Evolutionary conservation across 2,888 invertebrate genomes (phyloP).

Genomic region (Drosophila atripex): DNA sequence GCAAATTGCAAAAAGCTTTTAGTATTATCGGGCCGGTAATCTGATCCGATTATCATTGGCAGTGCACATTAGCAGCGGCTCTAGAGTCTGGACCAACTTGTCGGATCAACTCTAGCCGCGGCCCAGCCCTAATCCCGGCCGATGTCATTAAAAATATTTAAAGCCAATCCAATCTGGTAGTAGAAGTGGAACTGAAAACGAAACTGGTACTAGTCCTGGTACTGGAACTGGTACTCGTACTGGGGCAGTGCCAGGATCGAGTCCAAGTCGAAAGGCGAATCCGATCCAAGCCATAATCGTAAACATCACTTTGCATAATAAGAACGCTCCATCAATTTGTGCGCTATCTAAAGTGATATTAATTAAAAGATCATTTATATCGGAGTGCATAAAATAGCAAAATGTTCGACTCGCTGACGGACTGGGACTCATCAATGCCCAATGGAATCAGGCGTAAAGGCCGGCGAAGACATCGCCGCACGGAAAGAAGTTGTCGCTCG

Average conservation of each 20-base stretch:
- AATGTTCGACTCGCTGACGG: conserved; percentile 70
- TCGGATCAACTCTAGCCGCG: conserved; percentile 29
- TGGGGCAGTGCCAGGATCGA: conserved; percentile 17
- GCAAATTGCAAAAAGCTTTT: conserved; percentile 79
- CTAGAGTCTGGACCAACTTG: conserved; percentile 23
- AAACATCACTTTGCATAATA: conserved; percentile 82
- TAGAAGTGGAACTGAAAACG: conserved; percentile 37
- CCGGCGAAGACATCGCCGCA: not conserved
- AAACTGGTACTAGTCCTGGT: conserved; percentile 16
- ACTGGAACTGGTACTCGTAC: conserved; percentile 12
- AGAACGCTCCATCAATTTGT: conserved; percentile 81
- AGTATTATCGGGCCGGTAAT: conserved; percentile 73
- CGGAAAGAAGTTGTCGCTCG: conserved; percentile 71
- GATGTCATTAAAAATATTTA: conserved; percentile 76
- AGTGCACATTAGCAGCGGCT: conserved; percentile 54
- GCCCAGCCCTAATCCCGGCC: conserved; percentile 65
- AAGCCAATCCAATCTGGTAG: conserved; percentile 45
- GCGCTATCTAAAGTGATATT: conserved; percentile 79
- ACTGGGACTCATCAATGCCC: conserved; percentile 78
- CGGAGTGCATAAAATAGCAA: conserved; percentile 79
- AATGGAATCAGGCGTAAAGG: conserved; percentile 62
- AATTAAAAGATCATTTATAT: conserved; percentile 81
- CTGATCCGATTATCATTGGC: conserved; percentile 78
- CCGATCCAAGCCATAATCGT: conserved; percentile 65
- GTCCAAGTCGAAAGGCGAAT: not conserved